Evolutionary conservation across 2,113 vertebrate species (phyloP).

Genomic region (Myiozetetes cayanensis): DNA sequence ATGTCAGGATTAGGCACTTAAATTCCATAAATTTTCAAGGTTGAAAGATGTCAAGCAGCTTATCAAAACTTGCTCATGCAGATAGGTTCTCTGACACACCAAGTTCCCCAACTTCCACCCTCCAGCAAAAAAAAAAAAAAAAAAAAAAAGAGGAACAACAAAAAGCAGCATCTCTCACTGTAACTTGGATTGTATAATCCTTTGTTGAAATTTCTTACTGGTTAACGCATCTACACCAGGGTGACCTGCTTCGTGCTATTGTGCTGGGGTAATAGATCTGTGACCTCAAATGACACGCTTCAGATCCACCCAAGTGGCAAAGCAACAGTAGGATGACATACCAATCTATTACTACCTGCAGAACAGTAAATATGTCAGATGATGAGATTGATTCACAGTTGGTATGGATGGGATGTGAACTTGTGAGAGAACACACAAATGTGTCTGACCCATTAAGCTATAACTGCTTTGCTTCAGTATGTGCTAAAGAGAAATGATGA

Average conservation of each 20-base stretch:
- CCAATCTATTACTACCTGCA: background rate
- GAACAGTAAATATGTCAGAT: background rate
- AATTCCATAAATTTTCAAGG: background rate
- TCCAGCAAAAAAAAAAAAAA: no score
- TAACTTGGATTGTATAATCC: background rate
- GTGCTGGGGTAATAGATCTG: background rate
- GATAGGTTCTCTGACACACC: background rate
- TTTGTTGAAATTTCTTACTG: background rate
- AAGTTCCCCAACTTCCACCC: accelerated
- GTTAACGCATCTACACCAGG: background rate
- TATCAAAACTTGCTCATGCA: background rate
- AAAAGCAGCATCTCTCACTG: background rate
- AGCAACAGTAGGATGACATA: background rate
- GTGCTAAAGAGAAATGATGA: background rate
- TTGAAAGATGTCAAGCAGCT: background rate
- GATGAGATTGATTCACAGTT: background rate
- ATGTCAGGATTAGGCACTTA: background rate
- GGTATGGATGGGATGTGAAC: background rate
- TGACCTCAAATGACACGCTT: background rate
- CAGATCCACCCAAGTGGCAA: background rate
- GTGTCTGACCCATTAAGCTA: background rate
- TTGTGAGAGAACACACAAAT: background rate
- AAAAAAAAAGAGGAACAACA: background rate
- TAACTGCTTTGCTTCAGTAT: background rate
- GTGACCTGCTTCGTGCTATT: background rate